Evolutionary conservation across 2,888 invertebrate species (phyloP).

Genomic region (Coleophora flavipennella): DNA sequence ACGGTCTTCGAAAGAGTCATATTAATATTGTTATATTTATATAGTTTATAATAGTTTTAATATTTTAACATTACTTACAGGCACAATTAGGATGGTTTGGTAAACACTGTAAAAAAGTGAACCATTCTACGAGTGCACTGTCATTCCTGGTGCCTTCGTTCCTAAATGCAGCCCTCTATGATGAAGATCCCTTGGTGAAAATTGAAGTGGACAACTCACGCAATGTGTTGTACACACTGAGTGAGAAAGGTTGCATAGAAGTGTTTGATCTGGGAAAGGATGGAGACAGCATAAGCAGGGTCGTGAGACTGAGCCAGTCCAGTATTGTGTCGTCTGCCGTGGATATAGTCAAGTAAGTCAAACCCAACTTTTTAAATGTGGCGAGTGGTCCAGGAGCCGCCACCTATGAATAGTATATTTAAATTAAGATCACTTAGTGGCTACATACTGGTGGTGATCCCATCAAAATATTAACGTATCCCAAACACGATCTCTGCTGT

Average conservation of each 20-base stretch:
- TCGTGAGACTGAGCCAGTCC: constrained; percentile 82
- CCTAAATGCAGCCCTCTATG: constrained; percentile 86
- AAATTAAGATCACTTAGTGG: too few relatives aligned
- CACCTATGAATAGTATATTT: too few relatives aligned
- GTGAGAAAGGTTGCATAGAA: constrained; percentile 90
- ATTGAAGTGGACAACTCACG: constrained; percentile 91
- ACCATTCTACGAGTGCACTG: constrained; percentile 90
- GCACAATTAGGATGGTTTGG: constrained; percentile 94
- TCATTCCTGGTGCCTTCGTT: constrained; percentile 93
- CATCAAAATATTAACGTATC: too few relatives aligned
- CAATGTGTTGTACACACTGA: constrained; percentile 90
- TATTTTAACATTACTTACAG: constrained; percentile 42
- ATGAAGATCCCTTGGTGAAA: constrained; percentile 91
- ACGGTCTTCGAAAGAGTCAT: too few relatives aligned
- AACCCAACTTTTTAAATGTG: too few relatives aligned
- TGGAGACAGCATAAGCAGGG: constrained; percentile 79
- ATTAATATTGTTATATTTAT: too few relatives aligned
- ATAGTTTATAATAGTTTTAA: not conserved
- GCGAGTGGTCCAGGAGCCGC: too few relatives aligned
- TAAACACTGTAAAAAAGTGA: constrained; percentile 94
- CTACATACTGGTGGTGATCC: too few relatives aligned
- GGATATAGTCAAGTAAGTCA: constrained; percentile 84
- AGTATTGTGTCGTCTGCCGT: constrained; percentile 83
- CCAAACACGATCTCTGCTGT: too few relatives aligned
- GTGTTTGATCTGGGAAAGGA: constrained; percentile 91